phyloP scores from a whole-genome alignment of 2,888 invertebrate species.

The Noctua fimbriata region DNA sequence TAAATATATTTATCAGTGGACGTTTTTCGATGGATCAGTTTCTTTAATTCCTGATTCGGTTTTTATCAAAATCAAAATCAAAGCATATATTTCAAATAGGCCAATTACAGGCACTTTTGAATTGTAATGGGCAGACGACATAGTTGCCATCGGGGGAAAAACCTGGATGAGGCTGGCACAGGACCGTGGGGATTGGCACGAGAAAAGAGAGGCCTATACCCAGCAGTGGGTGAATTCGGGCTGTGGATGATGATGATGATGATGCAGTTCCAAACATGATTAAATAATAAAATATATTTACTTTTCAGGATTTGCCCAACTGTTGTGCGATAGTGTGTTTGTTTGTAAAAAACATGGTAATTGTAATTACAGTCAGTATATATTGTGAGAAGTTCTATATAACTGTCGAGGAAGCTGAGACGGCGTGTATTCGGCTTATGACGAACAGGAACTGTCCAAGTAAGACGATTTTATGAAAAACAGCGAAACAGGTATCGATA shows the following conservation, averaged over 20 bases:
- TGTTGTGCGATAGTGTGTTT: neutral
- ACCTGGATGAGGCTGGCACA: too few relatives aligned
- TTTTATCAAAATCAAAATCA: too few relatives aligned
- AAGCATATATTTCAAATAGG: too few relatives aligned
- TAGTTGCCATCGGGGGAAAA: too few relatives aligned
- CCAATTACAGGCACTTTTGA: too few relatives aligned
- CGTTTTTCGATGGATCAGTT: neutral
- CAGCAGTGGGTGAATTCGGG: too few relatives aligned
- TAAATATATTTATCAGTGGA: too few relatives aligned
- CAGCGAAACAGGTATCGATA: neutral
- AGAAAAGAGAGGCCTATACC: too few relatives aligned
- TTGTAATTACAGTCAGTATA: neutral
- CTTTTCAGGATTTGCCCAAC: neutral
- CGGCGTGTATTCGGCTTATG: neutral
- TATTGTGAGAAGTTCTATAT: conserved; percentile 12
- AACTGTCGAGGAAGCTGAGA: conserved; percentile 1
- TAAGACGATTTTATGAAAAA: neutral
- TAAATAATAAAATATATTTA: neutral
- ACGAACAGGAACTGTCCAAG: too few relatives aligned
- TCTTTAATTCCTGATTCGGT: neutral
- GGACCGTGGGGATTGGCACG: too few relatives aligned
- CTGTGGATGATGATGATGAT: too few relatives aligned
- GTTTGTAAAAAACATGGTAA: neutral
- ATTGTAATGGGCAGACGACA: too few relatives aligned
- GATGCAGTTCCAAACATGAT: neutral